These are phyloP conservation scores for Ginglymostoma cirratum DNA, from an alignment of 2,113 vertebrate species.

Conservation along the genomic window DNA sequence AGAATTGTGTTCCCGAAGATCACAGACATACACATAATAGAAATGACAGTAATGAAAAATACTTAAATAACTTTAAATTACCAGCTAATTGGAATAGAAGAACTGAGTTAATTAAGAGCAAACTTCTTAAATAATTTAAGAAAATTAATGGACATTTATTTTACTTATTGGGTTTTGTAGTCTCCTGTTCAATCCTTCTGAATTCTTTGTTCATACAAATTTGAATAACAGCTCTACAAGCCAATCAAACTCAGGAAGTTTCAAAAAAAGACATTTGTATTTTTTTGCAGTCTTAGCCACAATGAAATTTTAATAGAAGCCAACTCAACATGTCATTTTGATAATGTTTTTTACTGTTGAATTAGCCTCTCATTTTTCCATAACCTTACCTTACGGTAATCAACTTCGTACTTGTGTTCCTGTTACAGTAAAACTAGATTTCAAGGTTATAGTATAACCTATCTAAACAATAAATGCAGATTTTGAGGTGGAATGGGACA, in stretches of 20 bases:
- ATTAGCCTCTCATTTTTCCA: neutral
- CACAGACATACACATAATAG: no score
- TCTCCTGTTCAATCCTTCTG: neutral
- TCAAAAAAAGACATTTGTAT: neutral
- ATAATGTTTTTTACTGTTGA: neutral
- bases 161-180: neutral
- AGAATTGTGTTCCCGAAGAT: neutral
- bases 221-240: neutral
- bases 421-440: no score
- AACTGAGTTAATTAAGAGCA: neutral
- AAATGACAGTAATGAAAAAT: neutral
- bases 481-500: neutral
- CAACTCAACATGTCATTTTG: neutral
- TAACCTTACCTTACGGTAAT: neutral
- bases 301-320: neutral
- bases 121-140: neutral
- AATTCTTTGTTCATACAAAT: neutral
- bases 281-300: neutral
- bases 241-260: neutral
- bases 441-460: no score
- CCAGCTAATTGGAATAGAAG: neutral
- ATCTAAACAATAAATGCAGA: neutral
- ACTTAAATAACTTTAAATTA: neutral
- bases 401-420: neutral
- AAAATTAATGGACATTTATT: neutral